Percentiles rank a stretch among this genome's conserved stretches.
phyloP scores from a whole-genome alignment of 2,888 invertebrate genomes.

The Lepidochrysops patricia region DNA sequence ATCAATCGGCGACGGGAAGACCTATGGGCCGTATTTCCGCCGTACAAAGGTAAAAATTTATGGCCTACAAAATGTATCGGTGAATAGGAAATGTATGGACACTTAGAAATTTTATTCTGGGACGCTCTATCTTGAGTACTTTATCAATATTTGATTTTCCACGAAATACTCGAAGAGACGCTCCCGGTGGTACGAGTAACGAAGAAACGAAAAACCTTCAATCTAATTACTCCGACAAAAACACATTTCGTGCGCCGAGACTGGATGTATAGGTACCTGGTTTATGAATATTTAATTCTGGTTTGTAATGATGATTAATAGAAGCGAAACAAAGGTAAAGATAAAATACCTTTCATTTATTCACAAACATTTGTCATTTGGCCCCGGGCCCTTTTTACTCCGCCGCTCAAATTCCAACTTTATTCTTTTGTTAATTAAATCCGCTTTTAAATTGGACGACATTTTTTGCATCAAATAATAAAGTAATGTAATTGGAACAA shows the following conservation, averaged over 20 bases:
- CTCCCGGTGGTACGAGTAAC: not conserved
- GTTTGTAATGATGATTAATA: not conserved
- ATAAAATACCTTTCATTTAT: constrained; percentile 3
- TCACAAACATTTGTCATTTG: not conserved
- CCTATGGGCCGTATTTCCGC: constrained; percentile 8
- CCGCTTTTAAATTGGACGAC: not conserved
- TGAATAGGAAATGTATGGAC: not conserved
- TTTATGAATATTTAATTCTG: constrained; percentile 1
- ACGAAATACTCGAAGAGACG: too few species aligned
- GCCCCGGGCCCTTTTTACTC: not conserved
- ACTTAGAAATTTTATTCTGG: not conserved
- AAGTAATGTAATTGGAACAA: not conserved
- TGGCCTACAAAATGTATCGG: constrained; percentile 1
- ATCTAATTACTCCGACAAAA: not conserved
- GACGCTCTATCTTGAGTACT: not conserved
- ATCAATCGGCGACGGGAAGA: constrained; percentile 27
- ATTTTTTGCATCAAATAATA: not conserved
- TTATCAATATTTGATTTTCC: not conserved
- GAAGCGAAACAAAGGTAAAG: constrained; percentile 1
- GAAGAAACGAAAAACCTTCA: not conserved
- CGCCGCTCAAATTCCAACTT: not conserved
- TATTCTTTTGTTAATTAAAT: not conserved
- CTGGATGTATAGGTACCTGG: not conserved
- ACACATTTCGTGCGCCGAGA: not conserved
- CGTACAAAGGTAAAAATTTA: constrained; percentile 9